Evolutionary conservation across 2,113 vertebrate species (phyloP).

Genomic region (Neogale vison): DNA sequence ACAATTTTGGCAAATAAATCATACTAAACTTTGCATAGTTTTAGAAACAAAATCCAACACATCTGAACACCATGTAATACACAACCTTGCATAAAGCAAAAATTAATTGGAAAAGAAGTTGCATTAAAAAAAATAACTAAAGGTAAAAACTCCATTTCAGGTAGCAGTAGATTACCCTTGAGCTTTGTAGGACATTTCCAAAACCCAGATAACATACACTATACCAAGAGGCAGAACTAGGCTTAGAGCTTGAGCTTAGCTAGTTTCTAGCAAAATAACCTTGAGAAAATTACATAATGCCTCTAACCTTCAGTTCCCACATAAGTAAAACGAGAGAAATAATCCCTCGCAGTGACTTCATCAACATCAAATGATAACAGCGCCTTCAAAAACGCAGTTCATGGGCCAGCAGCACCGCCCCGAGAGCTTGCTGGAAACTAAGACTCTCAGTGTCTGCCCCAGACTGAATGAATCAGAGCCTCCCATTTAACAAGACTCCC

Average conservation of each 20-base stretch:
- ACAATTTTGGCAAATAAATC: not conserved
- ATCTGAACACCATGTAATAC: not conserved
- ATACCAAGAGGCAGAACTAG: not conserved
- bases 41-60: not conserved
- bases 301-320: not conserved
- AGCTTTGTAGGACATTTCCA: not conserved
- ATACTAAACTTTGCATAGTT: not conserved
- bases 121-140: not conserved
- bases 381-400: not conserved
- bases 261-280: not conserved
- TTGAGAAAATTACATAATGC: not conserved
- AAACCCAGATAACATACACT: not conserved
- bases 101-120: not conserved
- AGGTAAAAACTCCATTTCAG: not conserved
- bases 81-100: not conserved
- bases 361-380: not conserved
- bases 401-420: not conserved
- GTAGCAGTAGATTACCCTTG: not conserved
- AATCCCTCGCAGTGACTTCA: not conserved
- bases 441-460: accelerated
- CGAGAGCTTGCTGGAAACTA: not conserved
- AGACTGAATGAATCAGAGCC: not conserved
- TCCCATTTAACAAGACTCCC: not conserved
- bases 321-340: not conserved
- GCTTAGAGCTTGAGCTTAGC: not conserved